Conservation (phyloP, 1,140 invertebrate species). For the Papilio glaucus region DNA sequence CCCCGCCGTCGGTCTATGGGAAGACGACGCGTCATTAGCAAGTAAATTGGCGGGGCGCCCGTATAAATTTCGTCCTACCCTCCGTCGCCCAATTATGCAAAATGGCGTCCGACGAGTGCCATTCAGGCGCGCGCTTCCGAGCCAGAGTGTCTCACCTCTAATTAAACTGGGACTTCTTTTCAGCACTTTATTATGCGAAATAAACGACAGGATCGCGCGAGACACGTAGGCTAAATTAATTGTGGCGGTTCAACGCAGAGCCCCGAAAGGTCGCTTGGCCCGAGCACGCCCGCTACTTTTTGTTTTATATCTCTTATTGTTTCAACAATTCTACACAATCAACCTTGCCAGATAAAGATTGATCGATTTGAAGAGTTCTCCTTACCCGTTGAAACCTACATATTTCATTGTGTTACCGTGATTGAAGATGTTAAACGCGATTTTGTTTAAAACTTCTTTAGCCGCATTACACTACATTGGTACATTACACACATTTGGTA, state of each 20-base stretch:
- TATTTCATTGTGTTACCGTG: too few relatives aligned
- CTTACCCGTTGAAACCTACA: too few relatives aligned
- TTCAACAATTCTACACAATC: slow-evolving; percentile 6
- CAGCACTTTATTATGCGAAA: slow-evolving; percentile 80
- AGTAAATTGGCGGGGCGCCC: slow-evolving; percentile 77
- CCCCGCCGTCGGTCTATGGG: slow-evolving; percentile 61
- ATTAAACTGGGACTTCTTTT: slow-evolving; percentile 81
- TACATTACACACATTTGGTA: too few relatives aligned
- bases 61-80: slow-evolving; percentile 80
- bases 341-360: too few relatives aligned
- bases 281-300: neutral
- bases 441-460: too few relatives aligned
- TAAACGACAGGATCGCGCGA: slow-evolving; percentile 70
- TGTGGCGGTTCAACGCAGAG: slow-evolving; percentile 42
- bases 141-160: slow-evolving; percentile 76
- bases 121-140: slow-evolving; percentile 73
- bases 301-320: slow-evolving; percentile 22
- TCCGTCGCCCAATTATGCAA: slow-evolving; percentile 81
- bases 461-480: too few relatives aligned
- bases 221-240: slow-evolving; percentile 69
- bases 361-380: too few relatives aligned
- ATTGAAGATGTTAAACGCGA: too few relatives aligned
- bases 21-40: slow-evolving; percentile 80
- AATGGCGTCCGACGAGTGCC: slow-evolving; percentile 78
- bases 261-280: slow-evolving; percentile 3